A percentile compares a stretch with the other conserved stretches of the same genome.
Conservation (phyloP, 2,797 vertebrate species). For the Pseudochirops cupreus region DNA sequence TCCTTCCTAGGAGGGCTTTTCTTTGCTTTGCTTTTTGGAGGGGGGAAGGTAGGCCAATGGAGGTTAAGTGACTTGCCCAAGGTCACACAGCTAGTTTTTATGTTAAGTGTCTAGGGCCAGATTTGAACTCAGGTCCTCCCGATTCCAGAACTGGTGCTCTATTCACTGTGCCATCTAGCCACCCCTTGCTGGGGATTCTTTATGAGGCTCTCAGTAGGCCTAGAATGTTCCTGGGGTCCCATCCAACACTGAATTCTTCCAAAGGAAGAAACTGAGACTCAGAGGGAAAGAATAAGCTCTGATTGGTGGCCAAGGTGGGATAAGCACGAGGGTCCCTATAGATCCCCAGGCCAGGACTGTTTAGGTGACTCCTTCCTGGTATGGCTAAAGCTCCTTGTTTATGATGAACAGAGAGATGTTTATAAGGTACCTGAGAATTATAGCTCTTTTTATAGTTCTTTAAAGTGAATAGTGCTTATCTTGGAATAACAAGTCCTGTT, state of each 20-base stretch:
- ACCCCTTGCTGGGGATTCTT: background rate
- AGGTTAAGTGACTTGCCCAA: too few species aligned
- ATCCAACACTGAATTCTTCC: background rate
- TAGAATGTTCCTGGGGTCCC: background rate
- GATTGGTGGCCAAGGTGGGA: background rate
- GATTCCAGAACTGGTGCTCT: too few species aligned
- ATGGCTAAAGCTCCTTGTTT: background rate
- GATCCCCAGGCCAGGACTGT: background rate
- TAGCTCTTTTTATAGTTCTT: background rate
- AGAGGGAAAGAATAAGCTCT: background rate
- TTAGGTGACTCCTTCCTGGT: background rate
- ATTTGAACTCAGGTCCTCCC: too few species aligned
- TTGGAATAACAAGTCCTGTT: background rate
- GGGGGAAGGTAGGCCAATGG: too few species aligned
- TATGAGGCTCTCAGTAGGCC: background rate
- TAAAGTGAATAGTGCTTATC: background rate
- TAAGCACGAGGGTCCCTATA: background rate
- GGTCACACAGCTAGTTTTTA: too few species aligned
- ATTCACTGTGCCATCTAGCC: too few species aligned
- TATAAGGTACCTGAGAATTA: background rate
- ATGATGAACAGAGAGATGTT: background rate
- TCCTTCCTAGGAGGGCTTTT: background rate
- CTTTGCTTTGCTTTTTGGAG: too few species aligned
- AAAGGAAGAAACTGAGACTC: background rate
- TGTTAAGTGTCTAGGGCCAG: too few species aligned